These are phyloP conservation scores for Struthio camelus DNA, from an alignment of 2,113 vertebrate species.

Conservation along the genomic window DNA sequence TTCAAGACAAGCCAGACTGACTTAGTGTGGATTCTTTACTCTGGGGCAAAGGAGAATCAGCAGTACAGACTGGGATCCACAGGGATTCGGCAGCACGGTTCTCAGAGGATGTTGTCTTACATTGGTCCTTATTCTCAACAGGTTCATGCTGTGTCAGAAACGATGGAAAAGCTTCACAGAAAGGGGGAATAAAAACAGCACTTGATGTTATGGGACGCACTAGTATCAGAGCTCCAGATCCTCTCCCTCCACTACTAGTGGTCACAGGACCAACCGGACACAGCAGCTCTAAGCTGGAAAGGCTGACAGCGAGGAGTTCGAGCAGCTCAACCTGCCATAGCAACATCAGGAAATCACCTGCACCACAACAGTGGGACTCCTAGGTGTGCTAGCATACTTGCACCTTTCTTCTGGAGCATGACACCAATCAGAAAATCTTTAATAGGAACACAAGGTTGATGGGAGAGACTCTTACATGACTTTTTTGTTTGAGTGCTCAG, in stretches of 20 bases:
- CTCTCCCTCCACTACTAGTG: not conserved
- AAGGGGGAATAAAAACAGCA: not conserved
- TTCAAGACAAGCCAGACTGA: not conserved
- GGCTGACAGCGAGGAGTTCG: not conserved
- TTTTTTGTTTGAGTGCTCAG: not conserved
- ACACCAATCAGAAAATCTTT: not conserved
- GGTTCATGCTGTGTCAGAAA: not conserved
- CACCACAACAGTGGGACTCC: not conserved
- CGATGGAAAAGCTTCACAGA: not conserved
- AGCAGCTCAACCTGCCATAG: not conserved
- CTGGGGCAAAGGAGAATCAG: not conserved
- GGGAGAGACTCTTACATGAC: not conserved
- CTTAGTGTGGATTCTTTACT: not conserved
- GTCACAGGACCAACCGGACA: not conserved
- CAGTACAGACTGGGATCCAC: not conserved
- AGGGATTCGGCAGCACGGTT: not conserved
- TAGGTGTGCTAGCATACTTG: not conserved
- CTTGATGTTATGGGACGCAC: not conserved
- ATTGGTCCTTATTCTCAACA: not conserved
- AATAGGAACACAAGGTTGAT: not conserved
- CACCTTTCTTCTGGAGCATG: not conserved
- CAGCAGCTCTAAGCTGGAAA: not conserved
- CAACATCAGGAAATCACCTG: not conserved
- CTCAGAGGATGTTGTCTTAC: not conserved
- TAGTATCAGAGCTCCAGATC: not conserved